Base-by-base conservation (phyloP, 2,888 invertebrate genomes). In the Ypsolopha scabrella region DNA sequence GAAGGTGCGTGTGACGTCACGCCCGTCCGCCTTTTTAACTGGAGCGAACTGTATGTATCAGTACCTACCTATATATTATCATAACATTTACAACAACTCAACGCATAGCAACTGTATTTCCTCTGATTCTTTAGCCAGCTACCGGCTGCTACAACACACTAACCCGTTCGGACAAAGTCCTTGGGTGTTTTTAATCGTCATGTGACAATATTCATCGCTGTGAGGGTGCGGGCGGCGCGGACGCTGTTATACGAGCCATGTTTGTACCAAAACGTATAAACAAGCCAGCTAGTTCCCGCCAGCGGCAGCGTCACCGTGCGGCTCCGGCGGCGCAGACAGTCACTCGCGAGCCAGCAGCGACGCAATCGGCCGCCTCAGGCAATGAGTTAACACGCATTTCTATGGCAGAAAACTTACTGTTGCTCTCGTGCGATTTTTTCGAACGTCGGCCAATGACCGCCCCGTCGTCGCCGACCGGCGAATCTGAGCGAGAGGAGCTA, bases 391-490 rank as follows among this genome's bases (percentile, higher is more conserved):
- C 68, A 66, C 68, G 64, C 69, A 68, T 67, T 78, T 77, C 75
- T 76, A 76, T 76, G 74, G 73, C 70, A 72, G 64, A 70, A 65
- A 70, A 72, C 66, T 69, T 65, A 68, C 66, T 67, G 63, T 70
- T 67, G 72, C 62, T 61, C 68, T 72, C 68, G 67, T 68, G 67
- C 67, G 67, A 75, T 71, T 74, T 68, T 72, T 72, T 71, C 72
- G 67, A 72, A 71, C 69, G 61, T 67, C 77, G 79, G 82, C 82
- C 81, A 81, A 83, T 81, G 81, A 80, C 80, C 80, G 79, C 70
- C 67, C 67, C 59, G 74, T 10, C 59, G 74, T 10, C 35, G 47
- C 80, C 80, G 80, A 82, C 80, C 64, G 64, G 85, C 75, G 70
- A 74, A 72, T 73, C 75, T 71, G 67, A 74, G 67, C 75, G 69